Base-by-base conservation (phyloP, 1,140 invertebrate species). In the Drosophila nannoptera region DNA sequence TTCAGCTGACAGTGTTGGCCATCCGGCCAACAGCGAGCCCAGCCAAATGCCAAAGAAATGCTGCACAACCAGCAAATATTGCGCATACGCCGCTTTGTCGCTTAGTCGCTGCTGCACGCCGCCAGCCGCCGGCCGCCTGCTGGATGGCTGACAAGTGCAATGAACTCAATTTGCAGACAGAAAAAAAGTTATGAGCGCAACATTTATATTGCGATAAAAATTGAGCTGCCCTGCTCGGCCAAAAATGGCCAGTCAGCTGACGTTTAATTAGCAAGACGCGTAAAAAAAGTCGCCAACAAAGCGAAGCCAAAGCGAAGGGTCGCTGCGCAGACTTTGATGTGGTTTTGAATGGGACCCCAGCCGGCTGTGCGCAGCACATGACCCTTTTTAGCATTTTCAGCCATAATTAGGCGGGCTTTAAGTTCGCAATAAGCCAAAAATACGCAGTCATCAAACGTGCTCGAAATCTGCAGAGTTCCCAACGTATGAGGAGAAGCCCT, bases 1-100 rank as follows among this genome's bases (percentile, higher is more conserved):
- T 86, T 86, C 81, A 86, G 77, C 82, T 86, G 70, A 77, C 81
- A 86, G 81, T 73, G 81, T 84, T 86, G 71, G 66, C 60, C 60
- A 54, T 48, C 70, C 69, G 74, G 81, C 81, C 62, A 75, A 46
- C 53, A 46, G 62, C 31, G 43, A 55, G 62, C 63, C 78, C 56
- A 73, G 53, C 53, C 78, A 82, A 82, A 63, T 83, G 78, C 75
- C 78, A 84, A 84, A 86, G 77, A 81, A 84, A 86, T 86, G 80
- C 81, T 84, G 80, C 81, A 81, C 66, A 86, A 71, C 81, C 69
- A 84, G 80, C 80, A 86, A 86, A 84, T 86, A 84, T 84, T 84
- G 80, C 80, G 80, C 81, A 84, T 84, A 84, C 80, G 80, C 81
- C 80, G 81, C 76, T 69, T 80, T 38, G 72, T 42, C 38, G 54